Percentiles rank a stretch among this genome's conserved stretches.
Evolutionary conservation across 1,140 invertebrate genomes (phyloP).

Genomic region (Drosophila cardini): DNA sequence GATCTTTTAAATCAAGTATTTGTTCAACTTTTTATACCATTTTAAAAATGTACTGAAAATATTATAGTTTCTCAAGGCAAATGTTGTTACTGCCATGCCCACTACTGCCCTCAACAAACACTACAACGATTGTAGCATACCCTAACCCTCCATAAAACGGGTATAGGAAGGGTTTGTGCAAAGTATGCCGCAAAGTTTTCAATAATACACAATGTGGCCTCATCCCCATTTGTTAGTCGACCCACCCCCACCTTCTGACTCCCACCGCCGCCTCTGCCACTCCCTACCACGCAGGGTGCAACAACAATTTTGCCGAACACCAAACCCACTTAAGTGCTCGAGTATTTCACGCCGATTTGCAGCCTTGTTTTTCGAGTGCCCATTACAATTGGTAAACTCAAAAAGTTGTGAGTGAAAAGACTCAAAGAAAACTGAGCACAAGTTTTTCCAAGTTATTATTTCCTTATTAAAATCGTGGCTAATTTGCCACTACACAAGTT

Average conservation of each 20-base stretch:
- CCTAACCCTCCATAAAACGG: no score
- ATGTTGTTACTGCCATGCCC: no score
- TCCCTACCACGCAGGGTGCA: background rate
- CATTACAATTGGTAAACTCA: slow-evolving; percentile 44
- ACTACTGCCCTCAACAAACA: no score
- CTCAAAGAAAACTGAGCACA: slow-evolving; percentile 21
- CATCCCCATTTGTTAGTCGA: background rate
- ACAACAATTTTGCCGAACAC: slow-evolving; percentile 30
- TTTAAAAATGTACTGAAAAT: no score
- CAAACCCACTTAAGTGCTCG: slow-evolving; percentile 56
- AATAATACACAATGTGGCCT: slow-evolving; percentile 36
- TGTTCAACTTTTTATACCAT: no score
- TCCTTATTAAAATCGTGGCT: slow-evolving; percentile 56
- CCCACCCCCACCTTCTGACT: no score
- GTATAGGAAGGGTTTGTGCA: slow-evolving; percentile 38
- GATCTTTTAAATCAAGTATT: no score
- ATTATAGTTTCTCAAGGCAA: no score
- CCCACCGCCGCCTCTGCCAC: no score
- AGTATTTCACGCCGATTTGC: slow-evolving; percentile 79
- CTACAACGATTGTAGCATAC: no score
- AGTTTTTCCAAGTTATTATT: slow-evolving; percentile 59
- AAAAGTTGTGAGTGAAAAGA: slow-evolving; percentile 22
- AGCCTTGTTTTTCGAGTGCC: slow-evolving; percentile 48
- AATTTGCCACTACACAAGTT: slow-evolving; percentile 58
- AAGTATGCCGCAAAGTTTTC: slow-evolving; percentile 60